A percentile compares a stretch with the other conserved stretches of the same genome.
Evolutionary conservation across 2,797 vertebrate species (phyloP).

Genomic region (Lycodopsis pacificus): DNA sequence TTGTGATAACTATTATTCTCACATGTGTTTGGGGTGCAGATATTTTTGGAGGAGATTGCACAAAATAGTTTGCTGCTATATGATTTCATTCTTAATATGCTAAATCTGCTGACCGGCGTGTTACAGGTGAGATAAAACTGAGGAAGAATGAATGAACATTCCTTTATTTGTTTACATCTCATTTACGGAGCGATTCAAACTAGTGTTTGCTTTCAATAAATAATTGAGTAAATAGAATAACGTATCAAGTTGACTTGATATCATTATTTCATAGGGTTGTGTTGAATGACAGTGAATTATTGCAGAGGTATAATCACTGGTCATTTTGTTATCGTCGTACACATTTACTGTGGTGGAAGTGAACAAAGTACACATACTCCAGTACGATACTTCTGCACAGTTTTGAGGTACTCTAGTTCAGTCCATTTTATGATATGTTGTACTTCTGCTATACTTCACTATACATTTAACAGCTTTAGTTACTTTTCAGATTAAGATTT

Average conservation of each 20-base stretch:
- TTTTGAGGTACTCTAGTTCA: background rate
- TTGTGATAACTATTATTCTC: constrained; percentile 51
- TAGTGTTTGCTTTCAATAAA: constrained; percentile 13
- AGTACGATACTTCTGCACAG: background rate
- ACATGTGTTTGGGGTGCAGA: constrained; percentile 29
- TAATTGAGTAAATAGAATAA: constrained; percentile 14
- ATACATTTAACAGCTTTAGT: background rate
- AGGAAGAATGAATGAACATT: background rate
- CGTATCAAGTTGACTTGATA: constrained; percentile 5
- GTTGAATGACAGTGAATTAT: constrained; percentile 11
- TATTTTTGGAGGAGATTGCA: constrained; percentile 7
- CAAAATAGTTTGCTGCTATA: background rate
- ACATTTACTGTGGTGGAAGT: background rate
- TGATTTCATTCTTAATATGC: background rate
- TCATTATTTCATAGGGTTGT: constrained; percentile 26
- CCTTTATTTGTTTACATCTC: background rate
- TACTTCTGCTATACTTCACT: background rate
- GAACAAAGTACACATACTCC: background rate
- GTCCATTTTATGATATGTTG: background rate
- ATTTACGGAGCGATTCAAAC: constrained; percentile 10
- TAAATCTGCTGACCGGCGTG: background rate
- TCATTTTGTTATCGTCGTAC: constrained; percentile 5
- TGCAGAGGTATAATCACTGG: background rate
- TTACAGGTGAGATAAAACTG: background rate
- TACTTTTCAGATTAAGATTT: background rate